Conservation (phyloP, 2,113 vertebrate species). For the Anguilla rostrata region DNA sequence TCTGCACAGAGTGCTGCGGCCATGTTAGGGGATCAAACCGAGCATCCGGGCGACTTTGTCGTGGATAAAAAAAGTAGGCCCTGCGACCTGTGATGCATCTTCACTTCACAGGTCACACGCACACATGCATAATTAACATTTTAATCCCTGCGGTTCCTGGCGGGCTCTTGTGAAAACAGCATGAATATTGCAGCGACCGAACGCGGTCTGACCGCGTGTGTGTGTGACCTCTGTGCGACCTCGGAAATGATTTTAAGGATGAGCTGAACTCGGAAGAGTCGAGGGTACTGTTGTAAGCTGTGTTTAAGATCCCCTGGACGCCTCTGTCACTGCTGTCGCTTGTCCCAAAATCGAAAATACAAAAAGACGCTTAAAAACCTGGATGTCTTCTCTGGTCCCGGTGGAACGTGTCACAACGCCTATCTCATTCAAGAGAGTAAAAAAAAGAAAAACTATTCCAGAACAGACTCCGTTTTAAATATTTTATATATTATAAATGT, state of each 20-base stretch:
- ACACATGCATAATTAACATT: conserved; percentile 1
- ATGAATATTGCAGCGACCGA: background rate
- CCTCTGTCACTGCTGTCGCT: background rate
- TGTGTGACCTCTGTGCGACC: background rate
- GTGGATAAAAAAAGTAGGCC: background rate
- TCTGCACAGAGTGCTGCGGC: background rate
- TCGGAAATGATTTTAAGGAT: background rate
- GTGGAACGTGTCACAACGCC: background rate
- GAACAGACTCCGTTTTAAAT: background rate
- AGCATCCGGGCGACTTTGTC: background rate
- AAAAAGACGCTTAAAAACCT: too few species aligned
- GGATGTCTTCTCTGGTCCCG: too few species aligned
- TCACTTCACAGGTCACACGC: background rate
- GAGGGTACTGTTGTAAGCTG: background rate
- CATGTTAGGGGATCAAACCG: background rate
- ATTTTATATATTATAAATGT: too few species aligned
- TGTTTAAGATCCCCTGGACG: background rate
- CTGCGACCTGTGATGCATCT: background rate
- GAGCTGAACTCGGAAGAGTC: background rate
- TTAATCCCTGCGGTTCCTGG: background rate
- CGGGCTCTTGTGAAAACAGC: background rate
- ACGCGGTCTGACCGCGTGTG: background rate
- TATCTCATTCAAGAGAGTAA: background rate
- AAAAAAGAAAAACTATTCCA: background rate
- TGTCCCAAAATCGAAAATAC: background rate